Conservation (phyloP, 2,113 vertebrate genomes). For the Mustela lutreola region DNA sequence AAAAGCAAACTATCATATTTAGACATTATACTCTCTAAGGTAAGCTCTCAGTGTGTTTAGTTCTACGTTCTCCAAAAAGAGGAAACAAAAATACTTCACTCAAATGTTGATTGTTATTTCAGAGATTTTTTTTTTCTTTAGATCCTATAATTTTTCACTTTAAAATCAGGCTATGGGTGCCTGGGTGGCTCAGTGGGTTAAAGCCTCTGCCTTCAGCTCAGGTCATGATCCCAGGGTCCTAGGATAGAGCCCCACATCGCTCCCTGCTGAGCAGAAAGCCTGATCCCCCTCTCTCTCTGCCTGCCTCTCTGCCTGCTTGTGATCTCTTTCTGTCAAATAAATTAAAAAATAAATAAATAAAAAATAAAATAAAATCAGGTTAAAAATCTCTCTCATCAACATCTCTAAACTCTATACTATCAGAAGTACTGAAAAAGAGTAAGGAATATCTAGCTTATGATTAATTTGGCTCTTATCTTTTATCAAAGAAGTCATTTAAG, state of each 20-base stretch:
- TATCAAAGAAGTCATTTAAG: background rate
- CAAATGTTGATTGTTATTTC: background rate
- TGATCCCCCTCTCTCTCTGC: too few species aligned
- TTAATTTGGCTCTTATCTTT: slow-evolving; percentile 3
- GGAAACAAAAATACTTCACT: slow-evolving; percentile 9
- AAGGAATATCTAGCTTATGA: background rate
- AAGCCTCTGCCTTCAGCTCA: too few species aligned
- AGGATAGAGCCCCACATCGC: fast-evolving
- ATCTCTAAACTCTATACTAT: background rate
- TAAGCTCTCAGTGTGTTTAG: background rate
- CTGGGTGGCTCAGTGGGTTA: too few species aligned
- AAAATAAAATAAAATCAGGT: background rate
- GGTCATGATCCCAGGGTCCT: too few species aligned
- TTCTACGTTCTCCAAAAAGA: background rate
- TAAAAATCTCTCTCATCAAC: background rate
- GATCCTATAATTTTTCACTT: background rate
- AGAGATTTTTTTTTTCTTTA: background rate
- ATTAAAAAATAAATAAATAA: too few species aligned
- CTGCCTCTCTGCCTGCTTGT: too few species aligned
- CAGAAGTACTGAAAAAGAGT: background rate
- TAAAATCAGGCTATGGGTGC: background rate
- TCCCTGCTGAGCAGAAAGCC: too few species aligned
- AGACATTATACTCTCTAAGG: background rate
- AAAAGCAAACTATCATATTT: background rate
- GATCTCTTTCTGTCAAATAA: too few species aligned